These are phyloP conservation scores for Casuarius casuarius DNA, from an alignment of 2,113 vertebrate species.

Conservation along the genomic window DNA sequence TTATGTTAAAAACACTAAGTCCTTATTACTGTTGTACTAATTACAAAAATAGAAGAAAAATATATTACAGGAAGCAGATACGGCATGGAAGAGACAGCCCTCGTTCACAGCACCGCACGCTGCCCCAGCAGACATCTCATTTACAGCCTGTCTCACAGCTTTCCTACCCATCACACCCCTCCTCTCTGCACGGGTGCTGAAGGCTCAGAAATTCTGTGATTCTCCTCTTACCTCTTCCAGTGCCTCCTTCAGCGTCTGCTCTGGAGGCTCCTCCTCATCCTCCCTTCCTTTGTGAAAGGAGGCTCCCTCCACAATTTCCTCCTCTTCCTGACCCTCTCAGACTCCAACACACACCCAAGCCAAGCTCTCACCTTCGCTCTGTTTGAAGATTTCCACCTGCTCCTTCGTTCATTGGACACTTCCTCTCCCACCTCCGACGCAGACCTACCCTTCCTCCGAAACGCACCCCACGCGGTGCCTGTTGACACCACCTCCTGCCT, in stretches of 20 bases:
- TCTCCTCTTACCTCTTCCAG: slow-evolving; percentile 53
- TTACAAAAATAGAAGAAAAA: neutral
- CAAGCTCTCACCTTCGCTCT: neutral
- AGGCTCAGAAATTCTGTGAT: neutral
- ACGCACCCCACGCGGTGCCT: neutral
- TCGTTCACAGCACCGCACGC: accelerated
- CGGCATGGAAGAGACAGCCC: accelerated
- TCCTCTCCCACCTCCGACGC: slow-evolving; percentile 1
- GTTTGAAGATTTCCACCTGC: neutral
- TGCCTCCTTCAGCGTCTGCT: neutral
- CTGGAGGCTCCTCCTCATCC: neutral
- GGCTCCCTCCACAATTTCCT: neutral
- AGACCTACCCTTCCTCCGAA: neutral
- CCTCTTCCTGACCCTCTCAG: neutral
- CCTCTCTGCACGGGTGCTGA: neutral
- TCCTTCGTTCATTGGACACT: slow-evolving; percentile 29
- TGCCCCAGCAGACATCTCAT: neutral
- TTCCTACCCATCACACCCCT: neutral
- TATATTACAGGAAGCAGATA: neutral
- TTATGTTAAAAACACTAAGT: neutral
- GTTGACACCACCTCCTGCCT: slow-evolving; percentile 24
- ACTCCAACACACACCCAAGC: neutral
- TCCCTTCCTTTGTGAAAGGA: neutral
- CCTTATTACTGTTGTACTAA: neutral
- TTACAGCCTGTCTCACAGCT: neutral